Percentiles rank a stretch among this genome's conserved stretches.
Conservation (phyloP, 2,113 vertebrate genomes). For the Poicephalus meyeri region DNA sequence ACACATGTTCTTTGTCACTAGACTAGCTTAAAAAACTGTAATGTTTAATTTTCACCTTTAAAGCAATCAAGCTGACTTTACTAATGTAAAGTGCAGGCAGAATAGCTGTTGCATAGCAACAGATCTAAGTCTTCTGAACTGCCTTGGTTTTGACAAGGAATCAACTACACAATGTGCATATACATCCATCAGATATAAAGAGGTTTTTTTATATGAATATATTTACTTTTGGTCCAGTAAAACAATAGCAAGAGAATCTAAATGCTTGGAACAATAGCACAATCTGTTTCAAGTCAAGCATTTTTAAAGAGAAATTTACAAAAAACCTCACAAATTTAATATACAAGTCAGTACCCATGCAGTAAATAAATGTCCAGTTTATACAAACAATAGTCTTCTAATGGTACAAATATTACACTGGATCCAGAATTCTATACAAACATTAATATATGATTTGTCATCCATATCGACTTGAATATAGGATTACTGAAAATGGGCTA, state of each 20-base stretch:
- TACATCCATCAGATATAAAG: constrained; percentile 74
- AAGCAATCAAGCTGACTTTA: constrained; percentile 68
- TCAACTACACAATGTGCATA: constrained; percentile 64
- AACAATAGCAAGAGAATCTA: constrained; percentile 74
- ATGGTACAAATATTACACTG: constrained; percentile 81
- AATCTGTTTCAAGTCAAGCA: constrained; percentile 76
- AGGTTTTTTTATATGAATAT: constrained; percentile 68
- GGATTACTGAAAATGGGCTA: constrained; percentile 75
- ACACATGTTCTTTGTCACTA: constrained; percentile 75
- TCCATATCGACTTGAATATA: constrained; percentile 69
- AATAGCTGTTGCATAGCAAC: constrained; percentile 79
- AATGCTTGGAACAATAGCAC: constrained; percentile 79
- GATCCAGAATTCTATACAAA: constrained; percentile 78
- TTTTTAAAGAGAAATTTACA: constrained; percentile 76
- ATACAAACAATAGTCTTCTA: constrained; percentile 77
- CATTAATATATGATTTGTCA: constrained; percentile 71
- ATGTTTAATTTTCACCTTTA: constrained; percentile 75
- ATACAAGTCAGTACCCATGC: constrained; percentile 80
- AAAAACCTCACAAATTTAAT: constrained; percentile 83
- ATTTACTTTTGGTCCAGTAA: constrained; percentile 81
- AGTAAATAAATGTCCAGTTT: constrained; percentile 80
- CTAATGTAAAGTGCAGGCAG: constrained; percentile 75
- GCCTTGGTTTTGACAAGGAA: constrained; percentile 69
- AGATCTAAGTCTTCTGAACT: constrained; percentile 69
- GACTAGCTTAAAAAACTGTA: constrained; percentile 71